Conservation (phyloP, 1,140 invertebrate species). For the Scaptomyza hsui region DNA sequence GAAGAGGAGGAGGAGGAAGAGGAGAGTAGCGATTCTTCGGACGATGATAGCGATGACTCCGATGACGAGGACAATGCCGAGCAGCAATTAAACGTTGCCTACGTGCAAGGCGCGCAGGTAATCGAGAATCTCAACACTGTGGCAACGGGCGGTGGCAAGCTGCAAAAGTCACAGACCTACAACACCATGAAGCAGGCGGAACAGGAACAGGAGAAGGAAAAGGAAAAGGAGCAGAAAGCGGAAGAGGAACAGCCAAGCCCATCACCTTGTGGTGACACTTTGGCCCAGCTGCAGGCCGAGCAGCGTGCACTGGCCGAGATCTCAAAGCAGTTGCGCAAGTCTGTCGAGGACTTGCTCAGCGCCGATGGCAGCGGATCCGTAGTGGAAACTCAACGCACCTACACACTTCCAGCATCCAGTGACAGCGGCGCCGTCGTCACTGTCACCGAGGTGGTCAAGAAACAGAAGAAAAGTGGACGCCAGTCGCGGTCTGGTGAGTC, state of each 20-base stretch:
- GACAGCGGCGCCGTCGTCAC: constrained; percentile 61
- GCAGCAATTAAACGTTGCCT: constrained; percentile 59
- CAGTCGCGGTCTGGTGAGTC: constrained; percentile 28
- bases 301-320: constrained; percentile 79
- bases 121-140: constrained; percentile 81
- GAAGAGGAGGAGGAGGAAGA: constrained; percentile 60
- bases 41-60: constrained; percentile 69
- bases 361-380: constrained; percentile 53
- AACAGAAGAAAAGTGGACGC: constrained; percentile 44
- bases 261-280: constrained; percentile 40
- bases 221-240: not conserved
- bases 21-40: constrained; percentile 72
- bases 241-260: not conserved
- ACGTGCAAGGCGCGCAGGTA: constrained; percentile 78
- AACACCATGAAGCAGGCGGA: constrained; percentile 70
- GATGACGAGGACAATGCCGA: constrained; percentile 73
- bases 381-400: constrained; percentile 57
- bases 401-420: constrained; percentile 51
- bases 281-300: constrained; percentile 76
- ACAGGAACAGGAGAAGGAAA: constrained; percentile 3
- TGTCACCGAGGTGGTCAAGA: constrained; percentile 68
- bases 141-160: constrained; percentile 51
- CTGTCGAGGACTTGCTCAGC: constrained; percentile 73
- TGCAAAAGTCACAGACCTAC: constrained; percentile 80
- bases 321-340: constrained; percentile 81